phyloP scores from a whole-genome alignment of 2,797 vertebrate species.

The Falco columbarius region DNA sequence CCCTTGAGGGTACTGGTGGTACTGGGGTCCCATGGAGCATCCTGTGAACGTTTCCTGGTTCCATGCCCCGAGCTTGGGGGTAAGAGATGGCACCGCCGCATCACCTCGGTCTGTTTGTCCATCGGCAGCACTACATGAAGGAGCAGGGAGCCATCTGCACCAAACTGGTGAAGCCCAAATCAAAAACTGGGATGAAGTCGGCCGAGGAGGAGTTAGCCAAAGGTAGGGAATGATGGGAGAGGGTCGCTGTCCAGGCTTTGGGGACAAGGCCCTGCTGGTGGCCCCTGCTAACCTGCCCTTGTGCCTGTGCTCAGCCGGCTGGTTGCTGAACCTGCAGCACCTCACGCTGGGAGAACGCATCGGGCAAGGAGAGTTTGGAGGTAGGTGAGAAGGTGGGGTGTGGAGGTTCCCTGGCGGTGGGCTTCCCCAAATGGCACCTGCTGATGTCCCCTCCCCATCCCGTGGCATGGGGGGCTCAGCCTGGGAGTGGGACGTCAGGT shows the following conservation, averaged over 20 bases:
- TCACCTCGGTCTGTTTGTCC: not conserved
- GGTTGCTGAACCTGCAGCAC: slow-evolving; percentile 87
- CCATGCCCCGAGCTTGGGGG: rapidly evolving
- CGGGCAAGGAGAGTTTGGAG: slow-evolving; percentile 91
- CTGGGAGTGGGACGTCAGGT: rapidly evolving
- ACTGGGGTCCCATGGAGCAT: rapidly evolving
- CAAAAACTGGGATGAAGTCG: slow-evolving; percentile 87
- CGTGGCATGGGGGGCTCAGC: not conserved
- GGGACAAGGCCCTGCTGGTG: not conserved
- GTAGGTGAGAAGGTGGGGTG: slow-evolving; percentile 70
- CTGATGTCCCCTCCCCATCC: not conserved
- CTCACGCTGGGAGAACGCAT: slow-evolving; percentile 84
- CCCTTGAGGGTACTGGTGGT: rapidly evolving
- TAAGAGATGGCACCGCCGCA: not conserved
- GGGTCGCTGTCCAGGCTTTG: not conserved
- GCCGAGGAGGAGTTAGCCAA: slow-evolving; percentile 88
- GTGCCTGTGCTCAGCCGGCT: slow-evolving; percentile 79
- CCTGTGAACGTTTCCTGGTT: not conserved
- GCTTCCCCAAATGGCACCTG: not conserved
- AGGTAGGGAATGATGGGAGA: slow-evolving; percentile 69
- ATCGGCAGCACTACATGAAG: slow-evolving; percentile 85
- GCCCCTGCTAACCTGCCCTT: not conserved
- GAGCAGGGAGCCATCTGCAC: slow-evolving; percentile 88
- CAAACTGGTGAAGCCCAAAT: slow-evolving; percentile 86
- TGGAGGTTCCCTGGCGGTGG: not conserved